Conservation (phyloP, 2,888 invertebrate genomes). For the Copidosoma aretas region DNA sequence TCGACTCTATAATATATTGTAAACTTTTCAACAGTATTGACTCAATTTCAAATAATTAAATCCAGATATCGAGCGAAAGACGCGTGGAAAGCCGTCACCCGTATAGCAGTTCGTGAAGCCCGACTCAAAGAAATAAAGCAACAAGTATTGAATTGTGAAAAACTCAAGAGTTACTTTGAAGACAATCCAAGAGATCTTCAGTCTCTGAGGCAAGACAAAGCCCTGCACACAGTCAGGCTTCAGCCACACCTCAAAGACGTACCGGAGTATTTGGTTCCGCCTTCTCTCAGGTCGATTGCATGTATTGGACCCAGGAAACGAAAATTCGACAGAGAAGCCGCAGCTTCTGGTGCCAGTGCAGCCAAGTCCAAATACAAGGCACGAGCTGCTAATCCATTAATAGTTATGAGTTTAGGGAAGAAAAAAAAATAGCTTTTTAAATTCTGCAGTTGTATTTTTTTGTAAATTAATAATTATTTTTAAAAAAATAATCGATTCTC, state of each 20-base stretch:
- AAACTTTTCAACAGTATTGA: background rate
- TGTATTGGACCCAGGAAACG: conserved; percentile 61
- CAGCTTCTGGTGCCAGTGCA: conserved; percentile 50
- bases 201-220: conserved; percentile 84
- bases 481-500: too few species aligned
- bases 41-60: conserved; percentile 4
- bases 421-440: too few species aligned
- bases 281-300: conserved; percentile 74
- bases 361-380: conserved; percentile 55
- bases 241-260: conserved; percentile 88
- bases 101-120: conserved; percentile 92
- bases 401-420: conserved; percentile 51
- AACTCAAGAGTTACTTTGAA: conserved; percentile 90
- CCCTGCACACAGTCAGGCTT: conserved; percentile 81
- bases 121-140: conserved; percentile 93
- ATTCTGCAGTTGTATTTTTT: too few species aligned
- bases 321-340: conserved; percentile 54
- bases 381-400: conserved; percentile 56
- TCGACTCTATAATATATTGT: background rate
- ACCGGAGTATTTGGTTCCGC: conserved; percentile 90
- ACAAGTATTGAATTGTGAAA: conserved; percentile 91
- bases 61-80: conserved; percentile 85
- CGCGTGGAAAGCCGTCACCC: conserved; percentile 93
- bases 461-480: too few species aligned
- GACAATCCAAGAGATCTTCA: conserved; percentile 89